Conservation (phyloP, 1,140 invertebrate species). For the Chironomus tepperi region DNA sequence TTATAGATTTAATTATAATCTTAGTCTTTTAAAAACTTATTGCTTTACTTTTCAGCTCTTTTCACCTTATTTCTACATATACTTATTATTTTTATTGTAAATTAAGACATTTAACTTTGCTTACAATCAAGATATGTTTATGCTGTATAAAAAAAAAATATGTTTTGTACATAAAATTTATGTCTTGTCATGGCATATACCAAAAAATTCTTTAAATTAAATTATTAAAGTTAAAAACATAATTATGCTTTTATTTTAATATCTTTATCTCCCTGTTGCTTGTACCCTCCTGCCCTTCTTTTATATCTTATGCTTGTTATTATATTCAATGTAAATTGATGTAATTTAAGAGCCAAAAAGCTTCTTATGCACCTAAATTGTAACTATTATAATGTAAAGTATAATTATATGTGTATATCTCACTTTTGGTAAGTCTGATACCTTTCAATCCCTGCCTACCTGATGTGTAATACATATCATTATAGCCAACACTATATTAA, state of each 20-base stretch:
- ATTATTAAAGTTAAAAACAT: neutral
- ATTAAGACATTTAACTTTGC: too few species aligned
- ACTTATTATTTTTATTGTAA: too few species aligned
- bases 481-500: too few species aligned
- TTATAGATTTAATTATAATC: too few species aligned
- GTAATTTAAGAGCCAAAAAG: neutral
- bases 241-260: neutral
- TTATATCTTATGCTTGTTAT: neutral
- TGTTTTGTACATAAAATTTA: too few species aligned
- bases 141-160: too few species aligned
- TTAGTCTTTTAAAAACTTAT: neutral
- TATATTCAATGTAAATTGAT: neutral
- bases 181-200: neutral
- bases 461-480: neutral
- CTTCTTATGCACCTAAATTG: neutral
- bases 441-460: neutral
- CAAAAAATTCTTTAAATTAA: conserved; percentile 9
- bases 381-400: neutral
- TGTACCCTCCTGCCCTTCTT: neutral
- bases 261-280: neutral
- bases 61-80: neutral
- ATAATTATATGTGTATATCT: conserved; percentile 10
- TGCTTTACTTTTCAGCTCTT: neutral
- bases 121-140: neutral
- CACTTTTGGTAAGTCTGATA: neutral